Conservation (phyloP, 2,888 invertebrate genomes). For the Lasioglossum lativentre region DNA sequence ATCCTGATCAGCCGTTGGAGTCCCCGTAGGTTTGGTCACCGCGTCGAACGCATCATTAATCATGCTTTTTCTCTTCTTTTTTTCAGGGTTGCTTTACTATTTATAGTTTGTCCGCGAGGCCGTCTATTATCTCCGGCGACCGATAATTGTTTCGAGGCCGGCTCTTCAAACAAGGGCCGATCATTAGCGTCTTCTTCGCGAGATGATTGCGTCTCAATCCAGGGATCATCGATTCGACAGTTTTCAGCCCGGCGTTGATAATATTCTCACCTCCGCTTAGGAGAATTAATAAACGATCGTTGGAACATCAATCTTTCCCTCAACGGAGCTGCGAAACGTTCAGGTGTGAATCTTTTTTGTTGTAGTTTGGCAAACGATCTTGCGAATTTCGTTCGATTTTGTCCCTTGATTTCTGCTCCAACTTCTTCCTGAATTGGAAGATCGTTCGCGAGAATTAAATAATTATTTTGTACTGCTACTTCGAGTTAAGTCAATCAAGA, state of each 20-base stretch:
- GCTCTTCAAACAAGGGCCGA: slow-evolving; percentile 30
- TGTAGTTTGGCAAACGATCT: neutral
- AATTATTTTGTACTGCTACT: neutral
- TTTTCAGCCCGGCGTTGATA: neutral
- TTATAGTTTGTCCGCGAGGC: slow-evolving; percentile 74
- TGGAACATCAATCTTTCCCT: neutral
- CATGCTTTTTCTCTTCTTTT: slow-evolving; percentile 51
- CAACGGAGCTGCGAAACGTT: neutral
- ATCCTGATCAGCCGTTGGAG: slow-evolving; percentile 62
- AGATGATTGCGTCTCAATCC: slow-evolving; percentile 52
- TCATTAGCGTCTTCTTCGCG: slow-evolving; percentile 46
- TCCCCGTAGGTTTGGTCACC: slow-evolving; percentile 70
- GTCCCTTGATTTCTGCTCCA: too few species aligned
- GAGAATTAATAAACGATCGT: neutral
- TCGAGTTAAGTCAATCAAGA: neutral
- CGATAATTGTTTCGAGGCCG: slow-evolving; percentile 74
- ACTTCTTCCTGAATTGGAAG: neutral
- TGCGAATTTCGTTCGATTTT: neutral
- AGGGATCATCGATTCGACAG: neutral
- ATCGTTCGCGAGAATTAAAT: neutral
- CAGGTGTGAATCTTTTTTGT: neutral
- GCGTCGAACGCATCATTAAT: slow-evolving; percentile 72
- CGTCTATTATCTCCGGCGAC: slow-evolving; percentile 76
- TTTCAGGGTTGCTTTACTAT: slow-evolving; percentile 72
- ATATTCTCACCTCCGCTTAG: neutral